A percentile compares a stretch with the other conserved stretches of the same genome.
Conservation (phyloP, 2,888 invertebrate species). For the Leistus spinibarbis region DNA sequence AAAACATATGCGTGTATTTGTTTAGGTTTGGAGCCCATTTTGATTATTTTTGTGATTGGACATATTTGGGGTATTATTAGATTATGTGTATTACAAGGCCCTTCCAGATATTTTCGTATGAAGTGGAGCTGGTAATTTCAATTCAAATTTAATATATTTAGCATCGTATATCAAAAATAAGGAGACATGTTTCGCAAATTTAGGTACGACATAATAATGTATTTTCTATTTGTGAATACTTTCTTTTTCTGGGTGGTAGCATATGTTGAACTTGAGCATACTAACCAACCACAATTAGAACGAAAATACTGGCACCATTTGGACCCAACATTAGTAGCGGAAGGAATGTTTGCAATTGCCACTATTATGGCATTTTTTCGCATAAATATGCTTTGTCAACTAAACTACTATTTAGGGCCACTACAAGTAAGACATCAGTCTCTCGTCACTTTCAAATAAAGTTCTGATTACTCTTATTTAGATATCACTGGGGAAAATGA, state of each 20-base stretch:
- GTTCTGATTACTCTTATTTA: slow-evolving; percentile 49
- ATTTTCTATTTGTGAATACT: slow-evolving; percentile 64
- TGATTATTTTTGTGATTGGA: slow-evolving; percentile 61
- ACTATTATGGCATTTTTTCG: slow-evolving; percentile 71
- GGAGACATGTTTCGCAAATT: too few relatives aligned
- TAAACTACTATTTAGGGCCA: slow-evolving; percentile 69
- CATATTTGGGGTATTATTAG: slow-evolving; percentile 63
- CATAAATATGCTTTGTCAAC: slow-evolving; percentile 67
- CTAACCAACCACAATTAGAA: slow-evolving; percentile 60
- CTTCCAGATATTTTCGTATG: slow-evolving; percentile 61
- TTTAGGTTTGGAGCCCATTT: slow-evolving; percentile 52
- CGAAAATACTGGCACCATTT: slow-evolving; percentile 70
- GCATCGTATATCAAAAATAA: too few relatives aligned
- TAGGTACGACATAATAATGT: slow-evolving; percentile 62
- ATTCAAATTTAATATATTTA: neutral
- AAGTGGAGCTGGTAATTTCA: slow-evolving; percentile 64
- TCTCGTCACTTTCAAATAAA: neutral
- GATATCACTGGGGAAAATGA: slow-evolving; percentile 72
- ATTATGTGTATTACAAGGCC: slow-evolving; percentile 64
- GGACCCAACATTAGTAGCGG: slow-evolving; percentile 69
- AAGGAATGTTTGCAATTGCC: slow-evolving; percentile 70
- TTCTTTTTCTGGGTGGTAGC: slow-evolving; percentile 69
- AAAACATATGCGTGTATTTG: slow-evolving; percentile 8
- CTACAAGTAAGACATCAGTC: slow-evolving; percentile 48
- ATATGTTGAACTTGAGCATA: slow-evolving; percentile 59